phyloP scores from a whole-genome alignment of 2,888 invertebrate species.

The Apodemia zela region DNA sequence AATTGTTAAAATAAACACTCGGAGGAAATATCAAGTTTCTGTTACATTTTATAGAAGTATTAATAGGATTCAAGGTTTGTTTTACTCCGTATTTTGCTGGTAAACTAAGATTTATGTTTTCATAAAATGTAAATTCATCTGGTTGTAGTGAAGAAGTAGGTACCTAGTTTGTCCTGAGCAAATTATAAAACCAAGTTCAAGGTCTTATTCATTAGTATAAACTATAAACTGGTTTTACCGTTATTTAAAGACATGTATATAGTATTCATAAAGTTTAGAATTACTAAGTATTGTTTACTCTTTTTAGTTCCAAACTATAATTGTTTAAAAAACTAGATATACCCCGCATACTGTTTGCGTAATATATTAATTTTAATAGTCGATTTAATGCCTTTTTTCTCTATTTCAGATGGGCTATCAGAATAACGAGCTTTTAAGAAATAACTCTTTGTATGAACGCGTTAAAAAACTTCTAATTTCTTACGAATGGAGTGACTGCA shows the following conservation, averaged over 20 bases:
- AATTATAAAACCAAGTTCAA: slow-evolving; percentile 45
- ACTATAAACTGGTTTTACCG: slow-evolving; percentile 38
- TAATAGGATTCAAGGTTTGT: slow-evolving; percentile 30
- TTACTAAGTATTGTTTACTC: no score
- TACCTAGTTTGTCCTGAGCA: background rate
- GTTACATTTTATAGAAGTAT: background rate
- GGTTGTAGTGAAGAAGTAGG: background rate
- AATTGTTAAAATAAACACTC: background rate
- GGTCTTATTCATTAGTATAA: slow-evolving; percentile 38
- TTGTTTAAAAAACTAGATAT: no score
- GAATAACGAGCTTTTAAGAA: slow-evolving; percentile 44
- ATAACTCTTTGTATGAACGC: slow-evolving; percentile 64
- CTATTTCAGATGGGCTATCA: slow-evolving; percentile 65
- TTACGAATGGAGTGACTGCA: slow-evolving; percentile 81
- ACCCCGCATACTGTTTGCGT: no score
- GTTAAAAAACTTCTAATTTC: slow-evolving; percentile 69
- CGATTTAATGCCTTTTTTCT: slow-evolving; percentile 5
- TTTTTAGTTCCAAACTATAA: no score
- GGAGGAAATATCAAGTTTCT: background rate
- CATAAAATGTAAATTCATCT: background rate
- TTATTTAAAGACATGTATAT: slow-evolving; percentile 25
- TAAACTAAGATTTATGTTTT: no score
- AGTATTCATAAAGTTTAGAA: no score
- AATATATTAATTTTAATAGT: background rate
- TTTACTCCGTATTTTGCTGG: background rate